Evolutionary conservation across 2,888 invertebrate genomes (phyloP).

Genomic region (Doris montereyensis): DNA sequence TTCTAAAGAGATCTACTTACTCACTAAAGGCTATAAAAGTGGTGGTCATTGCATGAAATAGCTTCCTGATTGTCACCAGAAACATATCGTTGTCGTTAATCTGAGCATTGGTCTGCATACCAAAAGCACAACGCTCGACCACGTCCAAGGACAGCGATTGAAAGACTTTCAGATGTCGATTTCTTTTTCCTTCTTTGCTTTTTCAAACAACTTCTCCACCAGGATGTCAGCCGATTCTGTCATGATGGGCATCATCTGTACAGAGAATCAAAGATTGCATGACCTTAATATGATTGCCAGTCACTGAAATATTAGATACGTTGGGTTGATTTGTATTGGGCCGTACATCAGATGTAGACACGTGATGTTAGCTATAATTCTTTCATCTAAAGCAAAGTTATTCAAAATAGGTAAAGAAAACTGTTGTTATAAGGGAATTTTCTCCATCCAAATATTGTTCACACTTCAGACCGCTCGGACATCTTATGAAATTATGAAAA

Average conservation of each 20-base stretch:
- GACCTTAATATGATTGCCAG: neutral
- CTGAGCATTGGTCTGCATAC: constrained; percentile 73
- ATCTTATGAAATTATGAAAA: too few species aligned
- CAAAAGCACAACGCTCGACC: constrained; percentile 75
- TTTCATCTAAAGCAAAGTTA: too few species aligned
- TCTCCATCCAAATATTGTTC: too few species aligned
- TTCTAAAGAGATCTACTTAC: constrained; percentile 53
- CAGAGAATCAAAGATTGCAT: too few species aligned
- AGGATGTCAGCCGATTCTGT: constrained; percentile 69
- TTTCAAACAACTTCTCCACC: constrained; percentile 65
- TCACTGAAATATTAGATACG: neutral
- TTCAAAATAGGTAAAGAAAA: too few species aligned
- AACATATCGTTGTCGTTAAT: constrained; percentile 71
- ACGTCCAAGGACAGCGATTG: constrained; percentile 75
- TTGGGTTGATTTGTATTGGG: too few species aligned
- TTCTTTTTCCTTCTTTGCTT: constrained; percentile 53
- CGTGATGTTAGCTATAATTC: too few species aligned
- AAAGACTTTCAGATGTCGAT: constrained; percentile 57
- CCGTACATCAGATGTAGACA: too few species aligned
- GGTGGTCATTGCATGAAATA: constrained; percentile 61
- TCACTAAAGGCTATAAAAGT: constrained; percentile 62
- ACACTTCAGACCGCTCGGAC: too few species aligned
- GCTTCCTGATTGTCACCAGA: constrained; percentile 60
- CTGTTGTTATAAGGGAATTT: too few species aligned
- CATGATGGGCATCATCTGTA: constrained; percentile 73